phyloP scores from a whole-genome alignment of 2,113 vertebrate genomes.

The Tyto alba region DNA sequence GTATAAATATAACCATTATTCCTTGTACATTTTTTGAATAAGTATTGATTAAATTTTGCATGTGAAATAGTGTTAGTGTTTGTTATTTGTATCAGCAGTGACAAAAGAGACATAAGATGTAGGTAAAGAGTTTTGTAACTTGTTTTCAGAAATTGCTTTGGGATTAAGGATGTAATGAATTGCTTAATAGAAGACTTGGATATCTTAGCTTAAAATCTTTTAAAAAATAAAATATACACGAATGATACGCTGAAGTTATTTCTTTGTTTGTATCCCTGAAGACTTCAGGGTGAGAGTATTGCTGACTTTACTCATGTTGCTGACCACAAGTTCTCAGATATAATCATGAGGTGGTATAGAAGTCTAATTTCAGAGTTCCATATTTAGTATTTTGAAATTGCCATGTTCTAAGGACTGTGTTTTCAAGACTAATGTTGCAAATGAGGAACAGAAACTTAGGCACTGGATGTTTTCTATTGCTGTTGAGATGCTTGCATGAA shows the following conservation, averaged over 20 bases:
- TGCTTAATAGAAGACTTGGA: neutral
- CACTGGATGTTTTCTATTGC: neutral
- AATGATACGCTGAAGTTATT: neutral
- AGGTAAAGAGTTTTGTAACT: neutral
- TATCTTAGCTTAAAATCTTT: neutral
- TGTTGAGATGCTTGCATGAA: neutral
- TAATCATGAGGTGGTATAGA: neutral
- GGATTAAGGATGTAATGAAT: neutral
- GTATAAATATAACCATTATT: neutral
- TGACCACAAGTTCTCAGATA: neutral
- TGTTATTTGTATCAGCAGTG: neutral
- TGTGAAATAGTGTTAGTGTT: neutral
- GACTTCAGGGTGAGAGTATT: neutral
- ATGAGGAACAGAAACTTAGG: neutral
- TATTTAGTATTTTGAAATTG: neutral
- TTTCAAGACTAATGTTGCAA: neutral
- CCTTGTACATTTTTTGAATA: neutral
- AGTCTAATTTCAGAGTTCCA: neutral
- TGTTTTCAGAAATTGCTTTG: neutral
- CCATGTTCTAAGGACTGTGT: neutral
- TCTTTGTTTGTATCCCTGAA: neutral
- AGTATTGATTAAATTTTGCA: neutral
- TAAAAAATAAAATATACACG: neutral
- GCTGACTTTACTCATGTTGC: neutral
- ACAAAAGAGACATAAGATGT: neutral